Evolutionary conservation across 2,888 invertebrate genomes (phyloP).

Genomic region (Drosophila emarginata): DNA sequence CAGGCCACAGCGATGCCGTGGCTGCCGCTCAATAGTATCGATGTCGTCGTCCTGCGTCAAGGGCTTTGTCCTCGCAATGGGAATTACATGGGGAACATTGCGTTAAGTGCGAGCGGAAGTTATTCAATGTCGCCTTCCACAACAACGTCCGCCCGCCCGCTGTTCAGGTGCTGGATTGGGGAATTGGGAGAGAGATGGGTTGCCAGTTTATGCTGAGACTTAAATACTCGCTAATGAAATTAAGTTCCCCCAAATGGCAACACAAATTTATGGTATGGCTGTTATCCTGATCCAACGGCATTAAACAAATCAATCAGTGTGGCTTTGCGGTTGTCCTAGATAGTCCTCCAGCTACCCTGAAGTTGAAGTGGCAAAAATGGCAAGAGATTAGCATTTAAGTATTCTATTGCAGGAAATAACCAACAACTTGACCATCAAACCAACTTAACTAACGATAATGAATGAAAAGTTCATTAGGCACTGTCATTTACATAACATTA

Average conservation of each 20-base stretch:
- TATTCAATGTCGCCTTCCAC: slow-evolving; percentile 33
- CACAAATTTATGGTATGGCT: slow-evolving; percentile 49
- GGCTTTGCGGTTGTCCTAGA: slow-evolving; percentile 56
- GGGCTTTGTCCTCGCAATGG: slow-evolving; percentile 41
- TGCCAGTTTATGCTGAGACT: slow-evolving; percentile 53
- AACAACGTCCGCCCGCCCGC: slow-evolving; percentile 46
- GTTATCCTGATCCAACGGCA: slow-evolving; percentile 49
- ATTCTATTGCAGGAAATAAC: slow-evolving; percentile 41
- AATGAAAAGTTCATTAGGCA: slow-evolving; percentile 76
- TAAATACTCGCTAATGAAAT: slow-evolving; percentile 72
- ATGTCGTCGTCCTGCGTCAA: slow-evolving; percentile 71
- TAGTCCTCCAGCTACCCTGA: slow-evolving; percentile 32
- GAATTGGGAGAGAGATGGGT: not conserved
- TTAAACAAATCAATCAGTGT: slow-evolving; percentile 76
- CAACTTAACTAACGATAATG: slow-evolving; percentile 74
- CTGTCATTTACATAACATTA: slow-evolving; percentile 78
- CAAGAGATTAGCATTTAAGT: slow-evolving; percentile 39
- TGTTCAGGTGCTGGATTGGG: slow-evolving; percentile 37
- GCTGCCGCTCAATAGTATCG: slow-evolving; percentile 64
- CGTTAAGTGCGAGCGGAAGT: slow-evolving; percentile 52
- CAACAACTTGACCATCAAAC: slow-evolving; percentile 45
- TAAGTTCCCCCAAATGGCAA: slow-evolving; percentile 55
- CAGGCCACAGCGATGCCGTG: slow-evolving; percentile 77
- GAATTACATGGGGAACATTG: slow-evolving; percentile 51
- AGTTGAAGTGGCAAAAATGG: slow-evolving; percentile 64